A percentile compares a stretch with the other conserved stretches of the same genome.
These are phyloP conservation scores for Tetranychus urticae DNA, from an alignment of 1,140 invertebrate genomes.

Conservation along the genomic window DNA sequence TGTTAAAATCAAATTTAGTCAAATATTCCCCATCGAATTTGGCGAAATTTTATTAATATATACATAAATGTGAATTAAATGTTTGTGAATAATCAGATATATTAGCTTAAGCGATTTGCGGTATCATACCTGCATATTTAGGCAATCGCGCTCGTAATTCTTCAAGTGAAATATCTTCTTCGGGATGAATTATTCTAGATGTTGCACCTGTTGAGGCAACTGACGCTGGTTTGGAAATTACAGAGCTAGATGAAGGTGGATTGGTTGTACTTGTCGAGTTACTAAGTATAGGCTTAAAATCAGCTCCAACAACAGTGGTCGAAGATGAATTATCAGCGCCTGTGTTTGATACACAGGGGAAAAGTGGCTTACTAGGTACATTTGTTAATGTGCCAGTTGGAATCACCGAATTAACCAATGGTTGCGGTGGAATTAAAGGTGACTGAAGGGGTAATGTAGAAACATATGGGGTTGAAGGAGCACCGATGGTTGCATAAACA, in stretches of 20 bases:
- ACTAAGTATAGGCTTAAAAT: slow-evolving; percentile 1
- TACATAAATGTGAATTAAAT: too few relatives aligned
- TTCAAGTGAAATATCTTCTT: slow-evolving; percentile 73
- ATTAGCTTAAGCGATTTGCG: too few relatives aligned
- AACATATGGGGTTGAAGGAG: neutral
- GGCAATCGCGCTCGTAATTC: slow-evolving; percentile 49
- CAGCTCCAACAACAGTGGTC: neutral
- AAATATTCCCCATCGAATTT: too few relatives aligned
- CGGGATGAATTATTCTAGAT: slow-evolving; percentile 76
- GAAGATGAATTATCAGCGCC: neutral
- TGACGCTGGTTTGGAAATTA: slow-evolving; percentile 20
- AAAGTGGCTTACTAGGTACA: neutral
- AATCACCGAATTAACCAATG: neutral
- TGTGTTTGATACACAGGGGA: neutral
- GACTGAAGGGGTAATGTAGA: neutral
- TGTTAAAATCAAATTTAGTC: too few relatives aligned
- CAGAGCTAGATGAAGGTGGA: neutral
- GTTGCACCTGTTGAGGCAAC: slow-evolving; percentile 53
- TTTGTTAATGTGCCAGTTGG: neutral
- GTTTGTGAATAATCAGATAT: too few relatives aligned
- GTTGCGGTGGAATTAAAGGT: neutral
- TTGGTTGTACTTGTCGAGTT: neutral
- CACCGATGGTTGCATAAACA: neutral
- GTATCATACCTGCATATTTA: slow-evolving; percentile 33
- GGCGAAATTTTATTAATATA: too few relatives aligned